These are phyloP conservation scores for Ophion ventricosus DNA, from an alignment of 2,888 invertebrate species.

Conservation along the genomic window DNA sequence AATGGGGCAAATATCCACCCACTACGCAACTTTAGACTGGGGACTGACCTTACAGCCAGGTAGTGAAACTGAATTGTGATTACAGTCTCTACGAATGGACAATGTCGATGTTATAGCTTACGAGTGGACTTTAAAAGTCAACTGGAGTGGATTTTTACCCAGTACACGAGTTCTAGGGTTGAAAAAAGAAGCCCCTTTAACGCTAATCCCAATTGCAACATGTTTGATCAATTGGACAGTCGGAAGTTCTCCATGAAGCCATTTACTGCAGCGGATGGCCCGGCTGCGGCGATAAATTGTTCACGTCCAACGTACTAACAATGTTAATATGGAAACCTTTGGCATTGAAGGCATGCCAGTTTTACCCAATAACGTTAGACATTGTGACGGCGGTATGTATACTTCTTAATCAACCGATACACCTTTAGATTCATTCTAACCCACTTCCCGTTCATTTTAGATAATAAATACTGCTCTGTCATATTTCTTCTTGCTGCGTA, in stretches of 20 bases:
- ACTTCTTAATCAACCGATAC: neutral
- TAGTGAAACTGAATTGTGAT: too few relatives aligned
- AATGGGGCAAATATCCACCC: too few relatives aligned
- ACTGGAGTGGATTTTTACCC: too few relatives aligned
- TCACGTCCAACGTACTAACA: neutral
- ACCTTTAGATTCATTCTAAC: neutral
- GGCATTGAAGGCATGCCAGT: neutral
- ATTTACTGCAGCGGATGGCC: conserved; percentile 3
- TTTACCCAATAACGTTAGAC: neutral
- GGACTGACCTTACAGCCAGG: too few relatives aligned
- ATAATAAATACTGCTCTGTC: conserved; percentile 62
- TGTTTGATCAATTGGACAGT: neutral
- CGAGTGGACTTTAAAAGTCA: too few relatives aligned
- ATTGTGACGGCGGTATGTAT: neutral
- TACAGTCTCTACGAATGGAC: too few relatives aligned
- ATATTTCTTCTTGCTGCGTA: conserved; percentile 50
- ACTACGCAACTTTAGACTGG: too few relatives aligned
- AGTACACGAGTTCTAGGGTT: neutral
- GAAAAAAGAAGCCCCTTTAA: neutral
- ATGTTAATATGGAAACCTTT: neutral
- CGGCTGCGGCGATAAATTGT: neutral
- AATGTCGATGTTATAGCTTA: too few relatives aligned
- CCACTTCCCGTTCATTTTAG: conserved; percentile 13
- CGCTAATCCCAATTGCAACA: neutral
- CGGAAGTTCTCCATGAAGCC: neutral